Base-by-base conservation (phyloP, 2,888 invertebrate genomes). In the Alentia gelatinosa region DNA sequence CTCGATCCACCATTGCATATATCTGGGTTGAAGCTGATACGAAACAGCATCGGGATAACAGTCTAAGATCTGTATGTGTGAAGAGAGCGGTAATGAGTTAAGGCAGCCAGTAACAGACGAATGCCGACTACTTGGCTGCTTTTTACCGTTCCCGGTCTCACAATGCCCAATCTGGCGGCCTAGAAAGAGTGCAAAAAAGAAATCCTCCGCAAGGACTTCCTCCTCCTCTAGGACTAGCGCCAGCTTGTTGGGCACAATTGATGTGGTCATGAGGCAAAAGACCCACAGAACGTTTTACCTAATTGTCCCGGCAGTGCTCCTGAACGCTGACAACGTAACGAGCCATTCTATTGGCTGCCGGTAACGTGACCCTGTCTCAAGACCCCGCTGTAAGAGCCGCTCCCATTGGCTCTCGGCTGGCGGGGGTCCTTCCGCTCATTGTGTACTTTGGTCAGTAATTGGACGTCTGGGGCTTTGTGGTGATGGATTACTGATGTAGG, bases 381-480 rank as follows among this genome's bases (percentile, higher is more conserved):
- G 15, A 15, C 35, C 79, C 35, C 9, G 79, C 79, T 15, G 39
- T 79, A 39, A 37, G 37, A 15, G 35, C 79, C 12, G 39, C 79
- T 79, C 23, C 79, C 12, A 79, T 79, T 79, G 79, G 79, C 79
- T 79, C 37, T 74, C 30, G 30, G 37, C 79, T 19, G 15, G 30
- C 12, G 30, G 68, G 26, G 68, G 33, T 30, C 68, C 7, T 37
- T 79, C 79, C 79, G 79, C 79, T 39, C 23, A 79, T 79, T 79
- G 79, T 39, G 37, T 79, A 79, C 79, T 79, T 79, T 39, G 79
- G 79, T 79, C 79, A 79, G 39, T 79, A 79, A 79, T 79, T 79
- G 79, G 79, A 39, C 79, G 39, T 79, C 39, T 79, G 26, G 23
- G 9, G 35, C 79, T 79, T 15, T 79, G 5, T 15, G 39, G 37